Base-by-base conservation (phyloP, 2,113 vertebrate species). In the Nycticryphes semicollaris region DNA sequence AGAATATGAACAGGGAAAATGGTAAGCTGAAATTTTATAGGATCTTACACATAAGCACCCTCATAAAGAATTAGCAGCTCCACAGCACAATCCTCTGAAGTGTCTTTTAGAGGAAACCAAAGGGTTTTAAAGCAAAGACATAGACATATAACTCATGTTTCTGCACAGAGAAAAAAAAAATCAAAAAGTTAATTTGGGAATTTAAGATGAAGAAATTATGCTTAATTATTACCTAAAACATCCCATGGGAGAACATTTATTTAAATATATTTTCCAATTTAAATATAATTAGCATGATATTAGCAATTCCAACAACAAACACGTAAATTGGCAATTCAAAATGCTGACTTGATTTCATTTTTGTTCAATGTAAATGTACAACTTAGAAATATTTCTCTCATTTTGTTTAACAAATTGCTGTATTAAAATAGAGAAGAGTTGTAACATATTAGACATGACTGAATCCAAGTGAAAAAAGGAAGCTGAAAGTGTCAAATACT, bases 211-310 rank as follows among this genome's bases (percentile, higher is more conserved):
- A 96, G 69, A 95, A 92, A 95, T 89, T 68, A 89, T 68, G 39
- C 39, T 89, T 91, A 80, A 83, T 96, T 92, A 93, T 94, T 94
- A 93, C 76, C 92, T 91, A 89, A 95, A 96, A 56, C 41, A 70
- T 86, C 91, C 87, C 85, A 86, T 59, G 64, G 83, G 83, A 81
- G 76, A 64, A 67, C 21, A 89, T 30, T 87, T 88, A 68, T 95
- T 94, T 85, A 86, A 90, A 85, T 75, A 85, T 81, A 92, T 96
- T 96, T 96, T 95, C 67, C 77, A 94, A 94, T 97, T 95, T 94
- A 93, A 96, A 93, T 97, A 93, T 93, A 96, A 96, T 96, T 96
- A 93, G n/a, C 51, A 85, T 54, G 57, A 66, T 87, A 92, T 95
- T 95, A 95, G 67, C 77, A 69, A 92, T 90, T 96, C 43, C 51